phyloP scores from a whole-genome alignment of 2,888 invertebrate species.

The Escarpia spicata region DNA sequence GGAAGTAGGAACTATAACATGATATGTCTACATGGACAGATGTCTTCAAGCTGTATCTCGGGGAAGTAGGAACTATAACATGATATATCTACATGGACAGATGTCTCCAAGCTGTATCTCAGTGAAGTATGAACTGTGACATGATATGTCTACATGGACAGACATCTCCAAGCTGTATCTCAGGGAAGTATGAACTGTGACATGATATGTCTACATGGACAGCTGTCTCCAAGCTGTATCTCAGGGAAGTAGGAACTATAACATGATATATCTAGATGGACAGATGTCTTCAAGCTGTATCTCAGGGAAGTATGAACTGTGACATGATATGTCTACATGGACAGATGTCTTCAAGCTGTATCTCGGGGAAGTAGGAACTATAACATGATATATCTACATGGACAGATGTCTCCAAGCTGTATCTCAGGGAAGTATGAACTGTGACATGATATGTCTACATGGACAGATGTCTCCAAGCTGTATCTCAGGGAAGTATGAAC shows the following conservation, averaged over 20 bases:
- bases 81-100: too few species aligned
- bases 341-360: conserved; percentile 36
- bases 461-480: too few species aligned
- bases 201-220: neutral
- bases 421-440: conserved; percentile 40
- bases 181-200: conserved; percentile 38
- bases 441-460: neutral
- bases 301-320: conserved; percentile 39
- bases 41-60: conserved; percentile 40
- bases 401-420: conserved; percentile 33
- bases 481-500: too few species aligned
- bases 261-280: neutral
- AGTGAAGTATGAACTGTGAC: conserved; percentile 37
- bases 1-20: conserved; percentile 36
- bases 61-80: conserved; percentile 36
- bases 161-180: conserved; percentile 38
- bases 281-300: conserved; percentile 36
- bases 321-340: neutral
- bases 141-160: neutral
- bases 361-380: conserved; percentile 39
- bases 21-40: too few species aligned
- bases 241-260: conserved; percentile 38
- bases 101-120: conserved; percentile 38
- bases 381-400: neutral
- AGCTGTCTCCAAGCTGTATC: conserved; percentile 38